Evolutionary conservation across 2,113 vertebrate genomes (phyloP).

Genomic region (Anser cygnoides): DNA sequence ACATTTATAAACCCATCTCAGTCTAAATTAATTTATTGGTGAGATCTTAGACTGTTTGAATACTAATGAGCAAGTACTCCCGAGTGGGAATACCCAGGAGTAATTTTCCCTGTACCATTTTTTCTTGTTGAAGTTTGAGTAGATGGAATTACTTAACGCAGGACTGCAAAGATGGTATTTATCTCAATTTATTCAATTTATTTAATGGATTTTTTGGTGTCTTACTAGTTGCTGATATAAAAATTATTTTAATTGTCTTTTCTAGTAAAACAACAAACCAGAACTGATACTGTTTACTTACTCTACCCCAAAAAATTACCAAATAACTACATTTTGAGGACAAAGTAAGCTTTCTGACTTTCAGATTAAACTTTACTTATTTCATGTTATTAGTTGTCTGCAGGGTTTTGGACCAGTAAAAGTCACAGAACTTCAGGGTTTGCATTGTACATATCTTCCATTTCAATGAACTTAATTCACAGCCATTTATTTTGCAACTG

Average conservation of each 20-base stretch:
- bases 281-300: neutral
- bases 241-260: neutral
- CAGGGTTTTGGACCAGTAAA: neutral
- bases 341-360: neutral
- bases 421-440: neutral
- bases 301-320: neutral
- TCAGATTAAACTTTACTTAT: neutral
- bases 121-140: neutral
- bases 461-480: neutral
- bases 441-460: neutral
- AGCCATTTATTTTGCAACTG: neutral
- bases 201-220: neutral
- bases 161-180: neutral
- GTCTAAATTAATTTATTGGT: neutral
- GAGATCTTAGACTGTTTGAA: neutral
- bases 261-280: neutral
- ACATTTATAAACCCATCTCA: neutral
- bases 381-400: neutral
- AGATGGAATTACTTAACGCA: neutral
- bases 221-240: neutral
- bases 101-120: neutral
- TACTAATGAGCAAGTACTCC: neutral
- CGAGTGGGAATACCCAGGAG: neutral
- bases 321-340: neutral
- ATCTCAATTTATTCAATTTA: too few species aligned